Evolutionary conservation across 2,113 vertebrate genomes (phyloP).

Genomic region (Tretioscincus oriximinensis): DNA sequence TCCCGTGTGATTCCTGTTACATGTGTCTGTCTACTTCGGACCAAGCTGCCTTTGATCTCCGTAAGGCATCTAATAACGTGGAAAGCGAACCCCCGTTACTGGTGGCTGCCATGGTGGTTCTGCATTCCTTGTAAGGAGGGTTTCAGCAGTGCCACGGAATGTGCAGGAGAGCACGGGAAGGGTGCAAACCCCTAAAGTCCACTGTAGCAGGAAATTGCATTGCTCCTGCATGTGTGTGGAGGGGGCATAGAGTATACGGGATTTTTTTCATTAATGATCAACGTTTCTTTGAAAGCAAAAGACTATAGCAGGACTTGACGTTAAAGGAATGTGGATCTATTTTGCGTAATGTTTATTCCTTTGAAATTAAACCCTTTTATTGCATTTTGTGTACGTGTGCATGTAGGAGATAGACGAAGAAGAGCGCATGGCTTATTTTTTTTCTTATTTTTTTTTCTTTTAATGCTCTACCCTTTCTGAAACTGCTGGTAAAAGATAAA

Average conservation of each 20-base stretch:
- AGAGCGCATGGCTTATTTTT: conserved; percentile 55
- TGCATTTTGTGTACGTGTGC: conserved; percentile 40
- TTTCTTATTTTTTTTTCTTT: conserved; percentile 39
- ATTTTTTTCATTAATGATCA: not conserved
- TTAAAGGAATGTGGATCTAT: accelerated
- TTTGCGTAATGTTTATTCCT: conserved; percentile 1
- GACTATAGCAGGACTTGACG: not conserved
- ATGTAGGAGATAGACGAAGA: conserved; percentile 1
- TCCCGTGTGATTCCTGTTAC: no score
- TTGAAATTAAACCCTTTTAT: conserved; percentile 48
- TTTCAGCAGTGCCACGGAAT: no score
- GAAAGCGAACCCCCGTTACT: no score
- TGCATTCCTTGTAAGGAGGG: no score
- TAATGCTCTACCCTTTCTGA: conserved; percentile 65
- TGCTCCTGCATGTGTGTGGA: no score
- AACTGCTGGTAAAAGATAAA: conserved; percentile 67
- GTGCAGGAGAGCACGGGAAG: no score
- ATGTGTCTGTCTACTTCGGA: no score
- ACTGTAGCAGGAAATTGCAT: no score
- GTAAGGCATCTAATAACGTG: no score
- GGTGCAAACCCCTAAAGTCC: no score
- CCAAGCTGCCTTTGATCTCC: no score
- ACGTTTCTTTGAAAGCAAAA: not conserved
- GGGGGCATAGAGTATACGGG: not conserved
- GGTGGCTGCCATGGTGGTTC: no score